A percentile compares a stretch with the other conserved stretches of the same genome.
These are phyloP conservation scores for Eupeodes luniger DNA, from an alignment of 2,888 invertebrate genomes.

Conservation along the genomic window DNA sequence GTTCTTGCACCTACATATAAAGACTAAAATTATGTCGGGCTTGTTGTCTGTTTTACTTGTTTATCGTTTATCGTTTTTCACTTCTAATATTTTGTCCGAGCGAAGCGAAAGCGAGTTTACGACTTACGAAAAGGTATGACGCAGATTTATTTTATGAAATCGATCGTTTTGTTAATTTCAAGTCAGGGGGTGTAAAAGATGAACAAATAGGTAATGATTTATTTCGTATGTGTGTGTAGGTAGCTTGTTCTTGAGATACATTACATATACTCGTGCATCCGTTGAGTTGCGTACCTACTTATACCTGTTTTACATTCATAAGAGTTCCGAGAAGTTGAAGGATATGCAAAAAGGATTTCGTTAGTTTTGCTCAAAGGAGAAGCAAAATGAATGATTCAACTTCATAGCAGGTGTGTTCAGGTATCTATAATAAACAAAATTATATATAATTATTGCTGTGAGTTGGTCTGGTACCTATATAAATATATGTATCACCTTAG, in stretches of 20 bases:
- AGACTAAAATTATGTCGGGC: neutral
- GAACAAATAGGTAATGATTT: neutral
- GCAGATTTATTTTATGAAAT: constrained; percentile 27
- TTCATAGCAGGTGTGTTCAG: neutral
- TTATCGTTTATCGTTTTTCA: neutral
- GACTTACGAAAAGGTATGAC: neutral
- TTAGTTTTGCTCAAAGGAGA: neutral
- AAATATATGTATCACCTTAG: too few species aligned
- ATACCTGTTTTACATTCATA: neutral
- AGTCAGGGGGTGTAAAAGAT: constrained; percentile 16
- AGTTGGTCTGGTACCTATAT: too few species aligned
- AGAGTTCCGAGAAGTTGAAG: neutral
- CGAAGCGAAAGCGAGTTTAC: neutral
- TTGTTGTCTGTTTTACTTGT: neutral
- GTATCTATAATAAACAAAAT: neutral
- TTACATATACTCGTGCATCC: neutral
- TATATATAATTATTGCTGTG: too few species aligned
- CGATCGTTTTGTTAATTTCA: constrained; percentile 4
- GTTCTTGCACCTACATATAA: neutral
- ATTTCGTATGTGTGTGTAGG: neutral
- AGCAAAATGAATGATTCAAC: neutral
- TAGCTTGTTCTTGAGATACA: neutral
- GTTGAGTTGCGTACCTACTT: neutral
- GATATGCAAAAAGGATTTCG: constrained; percentile 3
- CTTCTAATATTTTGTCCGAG: neutral